Conservation (phyloP, 2,888 invertebrate species). For the Microdon myrmicae region DNA sequence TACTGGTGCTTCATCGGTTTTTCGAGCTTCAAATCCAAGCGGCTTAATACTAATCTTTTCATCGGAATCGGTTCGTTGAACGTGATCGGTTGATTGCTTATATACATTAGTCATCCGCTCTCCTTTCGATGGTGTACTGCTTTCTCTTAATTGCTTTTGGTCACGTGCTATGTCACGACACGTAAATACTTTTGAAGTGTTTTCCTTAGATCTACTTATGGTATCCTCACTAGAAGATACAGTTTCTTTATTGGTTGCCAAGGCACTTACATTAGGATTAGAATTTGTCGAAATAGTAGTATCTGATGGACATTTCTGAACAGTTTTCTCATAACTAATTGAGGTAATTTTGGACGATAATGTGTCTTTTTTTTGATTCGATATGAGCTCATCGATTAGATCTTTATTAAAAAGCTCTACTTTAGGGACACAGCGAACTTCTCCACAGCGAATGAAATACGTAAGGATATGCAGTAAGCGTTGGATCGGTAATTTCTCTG, state of each 20-base stretch:
- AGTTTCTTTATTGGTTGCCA: slow-evolving; percentile 15
- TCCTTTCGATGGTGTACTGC: slow-evolving; percentile 65
- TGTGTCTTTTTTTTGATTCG: slow-evolving; percentile 31
- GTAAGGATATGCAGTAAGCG: slow-evolving; percentile 82
- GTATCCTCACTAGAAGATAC: slow-evolving; percentile 5
- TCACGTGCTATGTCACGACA: slow-evolving; percentile 66
- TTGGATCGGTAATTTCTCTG: slow-evolving; percentile 73
- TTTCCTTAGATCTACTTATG: slow-evolving; percentile 57
- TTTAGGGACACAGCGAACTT: slow-evolving; percentile 71
- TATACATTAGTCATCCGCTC: slow-evolving; percentile 66
- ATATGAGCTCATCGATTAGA: slow-evolving; percentile 55
- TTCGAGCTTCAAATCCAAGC: slow-evolving; percentile 63
- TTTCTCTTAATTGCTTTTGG: slow-evolving; percentile 65
- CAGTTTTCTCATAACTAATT: slow-evolving; percentile 20
- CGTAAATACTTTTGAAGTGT: slow-evolving; percentile 65
- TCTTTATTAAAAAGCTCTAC: slow-evolving; percentile 66
- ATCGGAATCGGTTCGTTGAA: slow-evolving; percentile 54
- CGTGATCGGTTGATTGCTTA: slow-evolving; percentile 57
- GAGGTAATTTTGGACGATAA: slow-evolving; percentile 15
- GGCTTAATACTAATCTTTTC: slow-evolving; percentile 59
- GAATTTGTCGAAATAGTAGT: slow-evolving; percentile 14
- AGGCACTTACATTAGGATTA: slow-evolving; percentile 31
- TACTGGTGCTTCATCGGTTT: slow-evolving; percentile 57
- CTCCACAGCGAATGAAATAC: slow-evolving; percentile 87
- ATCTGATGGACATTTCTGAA: slow-evolving; percentile 10